Conservation (phyloP, 92 coral and sea anemone species). For the Porites evermanni region DNA sequence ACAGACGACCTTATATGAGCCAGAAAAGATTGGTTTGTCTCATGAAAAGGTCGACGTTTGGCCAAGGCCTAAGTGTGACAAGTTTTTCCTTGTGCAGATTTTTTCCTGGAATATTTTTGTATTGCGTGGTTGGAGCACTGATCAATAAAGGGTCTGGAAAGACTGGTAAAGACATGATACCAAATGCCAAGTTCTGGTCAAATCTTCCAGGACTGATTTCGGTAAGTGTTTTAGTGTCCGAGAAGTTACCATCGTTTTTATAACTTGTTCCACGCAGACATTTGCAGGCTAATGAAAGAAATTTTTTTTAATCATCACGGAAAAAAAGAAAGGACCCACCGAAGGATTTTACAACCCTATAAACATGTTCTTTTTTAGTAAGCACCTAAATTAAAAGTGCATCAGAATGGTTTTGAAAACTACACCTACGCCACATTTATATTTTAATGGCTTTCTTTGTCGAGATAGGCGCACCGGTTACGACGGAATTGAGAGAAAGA, state of each 20-base stretch:
- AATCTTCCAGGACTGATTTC: conserved; percentile 68
- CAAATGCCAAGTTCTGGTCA: conserved; percentile 71
- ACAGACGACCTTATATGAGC: not conserved
- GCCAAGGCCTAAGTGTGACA: not conserved
- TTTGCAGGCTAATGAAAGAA: not conserved
- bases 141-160: conserved; percentile 61
- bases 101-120: conserved; percentile 74
- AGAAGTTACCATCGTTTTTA: not conserved
- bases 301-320: not conserved
- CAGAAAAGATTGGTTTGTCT: not conserved
- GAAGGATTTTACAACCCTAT: too few species aligned
- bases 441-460: too few species aligned
- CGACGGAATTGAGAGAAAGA: too few species aligned
- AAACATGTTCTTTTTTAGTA: too few species aligned
- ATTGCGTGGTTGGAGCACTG: conserved; percentile 69
- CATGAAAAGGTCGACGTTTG: too few species aligned
- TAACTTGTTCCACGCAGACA: too few species aligned
- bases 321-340: too few species aligned
- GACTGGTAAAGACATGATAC: conserved; percentile 72
- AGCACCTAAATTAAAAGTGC: too few species aligned
- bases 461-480: too few species aligned
- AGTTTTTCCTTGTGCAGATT: conserved; percentile 52
- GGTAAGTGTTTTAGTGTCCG: conserved; percentile 38
- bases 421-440: too few species aligned
- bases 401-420: too few species aligned